phyloP scores from a whole-genome alignment of 1,140 invertebrate species.

The Potamilus streckersoni region DNA sequence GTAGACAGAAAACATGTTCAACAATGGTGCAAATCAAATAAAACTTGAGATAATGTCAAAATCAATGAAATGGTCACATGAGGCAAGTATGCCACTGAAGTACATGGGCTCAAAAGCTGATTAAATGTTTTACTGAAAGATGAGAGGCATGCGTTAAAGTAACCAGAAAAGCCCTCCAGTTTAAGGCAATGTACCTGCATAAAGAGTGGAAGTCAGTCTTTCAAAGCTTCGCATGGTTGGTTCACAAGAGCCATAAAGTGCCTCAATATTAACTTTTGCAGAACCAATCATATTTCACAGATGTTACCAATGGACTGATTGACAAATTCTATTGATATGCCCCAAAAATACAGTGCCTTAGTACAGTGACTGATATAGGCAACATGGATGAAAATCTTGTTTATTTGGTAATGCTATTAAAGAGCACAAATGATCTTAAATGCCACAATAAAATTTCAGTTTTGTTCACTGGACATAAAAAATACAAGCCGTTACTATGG shows the following conservation, averaged over 20 bases:
- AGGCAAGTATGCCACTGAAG: neutral
- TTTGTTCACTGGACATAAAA: conserved; percentile 16
- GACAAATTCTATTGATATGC: conserved; percentile 16
- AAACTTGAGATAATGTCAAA: neutral
- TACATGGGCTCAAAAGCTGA: neutral
- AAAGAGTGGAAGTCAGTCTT: conserved; percentile 1
- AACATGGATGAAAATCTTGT: conserved; percentile 29
- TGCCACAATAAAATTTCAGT: conserved; percentile 2
- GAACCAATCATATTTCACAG: conserved; percentile 8
- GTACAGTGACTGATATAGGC: conserved; percentile 4
- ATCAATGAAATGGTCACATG: neutral
- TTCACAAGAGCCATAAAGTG: neutral
- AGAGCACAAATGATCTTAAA: conserved; percentile 1
- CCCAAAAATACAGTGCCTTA: neutral
- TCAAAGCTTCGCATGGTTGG: conserved; percentile 7
- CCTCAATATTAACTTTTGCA: conserved; percentile 4
- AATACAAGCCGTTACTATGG: conserved; percentile 14
- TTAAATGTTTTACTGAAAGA: neutral
- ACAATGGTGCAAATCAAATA: too few relatives aligned
- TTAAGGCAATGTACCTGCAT: conserved; percentile 7
- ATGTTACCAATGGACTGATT: neutral
- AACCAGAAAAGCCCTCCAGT: conserved; percentile 6
- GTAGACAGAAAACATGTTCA: too few relatives aligned
- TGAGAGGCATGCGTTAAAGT: neutral
- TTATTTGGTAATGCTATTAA: conserved; percentile 16